Evolutionary conservation across 2,888 invertebrate genomes (phyloP).

Genomic region (Hyalella azteca): DNA sequence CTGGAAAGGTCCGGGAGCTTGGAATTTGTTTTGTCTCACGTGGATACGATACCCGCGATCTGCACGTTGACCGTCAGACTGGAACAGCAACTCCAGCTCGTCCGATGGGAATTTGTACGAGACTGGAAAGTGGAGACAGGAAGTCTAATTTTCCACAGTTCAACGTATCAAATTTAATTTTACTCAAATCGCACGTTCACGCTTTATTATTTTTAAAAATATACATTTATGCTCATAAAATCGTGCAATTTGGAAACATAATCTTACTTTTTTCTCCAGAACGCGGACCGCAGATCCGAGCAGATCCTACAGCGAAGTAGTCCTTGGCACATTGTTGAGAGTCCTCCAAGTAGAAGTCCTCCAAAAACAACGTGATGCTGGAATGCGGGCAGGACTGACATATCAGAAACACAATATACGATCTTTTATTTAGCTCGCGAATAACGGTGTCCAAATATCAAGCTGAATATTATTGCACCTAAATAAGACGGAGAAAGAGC

Average conservation of each 20-base stretch:
- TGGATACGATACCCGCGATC: conserved; percentile 10
- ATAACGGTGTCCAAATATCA: too few species aligned
- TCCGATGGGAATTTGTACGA: conserved; percentile 18
- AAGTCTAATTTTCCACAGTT: background rate
- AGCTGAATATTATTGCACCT: too few species aligned
- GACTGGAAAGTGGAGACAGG: background rate
- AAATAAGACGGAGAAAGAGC: too few species aligned
- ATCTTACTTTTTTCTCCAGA: conserved; percentile 38
- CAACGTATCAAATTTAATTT: too few species aligned
- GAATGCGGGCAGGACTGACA: background rate
- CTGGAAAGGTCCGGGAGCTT: background rate
- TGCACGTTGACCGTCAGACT: background rate
- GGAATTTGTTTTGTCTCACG: background rate
- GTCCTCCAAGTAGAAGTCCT: conserved; percentile 28
- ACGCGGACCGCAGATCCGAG: conserved; percentile 24
- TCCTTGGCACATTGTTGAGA: conserved; percentile 30
- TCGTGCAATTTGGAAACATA: too few species aligned
- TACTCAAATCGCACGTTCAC: too few species aligned
- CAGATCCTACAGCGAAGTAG: conserved; percentile 5
- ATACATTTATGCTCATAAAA: too few species aligned
- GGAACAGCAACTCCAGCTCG: background rate
- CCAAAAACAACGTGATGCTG: conserved; percentile 13
- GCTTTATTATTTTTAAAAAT: too few species aligned
- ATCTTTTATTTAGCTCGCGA: too few species aligned
- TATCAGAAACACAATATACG: too few species aligned